phyloP scores from a whole-genome alignment of 2,113 vertebrate genomes.

The Dolichotis patagonum region DNA sequence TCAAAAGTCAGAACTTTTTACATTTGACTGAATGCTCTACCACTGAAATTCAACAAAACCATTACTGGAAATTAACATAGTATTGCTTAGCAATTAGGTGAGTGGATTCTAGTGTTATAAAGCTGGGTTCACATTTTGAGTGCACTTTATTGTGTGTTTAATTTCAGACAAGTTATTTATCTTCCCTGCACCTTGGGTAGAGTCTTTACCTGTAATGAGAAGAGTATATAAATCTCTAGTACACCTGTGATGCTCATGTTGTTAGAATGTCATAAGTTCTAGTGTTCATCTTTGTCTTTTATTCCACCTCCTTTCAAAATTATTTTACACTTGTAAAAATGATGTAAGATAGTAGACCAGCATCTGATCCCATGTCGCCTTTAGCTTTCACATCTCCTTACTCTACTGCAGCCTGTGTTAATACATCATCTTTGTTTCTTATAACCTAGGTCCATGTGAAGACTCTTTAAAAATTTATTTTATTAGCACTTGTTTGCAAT shows the following conservation, averaged over 20 bases:
- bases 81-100: background rate
- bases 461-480: background rate
- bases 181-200: background rate
- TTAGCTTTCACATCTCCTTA: background rate
- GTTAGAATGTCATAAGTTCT: fast-evolving
- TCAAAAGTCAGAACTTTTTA: background rate
- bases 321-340: no score
- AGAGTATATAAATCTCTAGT: background rate
- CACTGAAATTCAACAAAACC: background rate
- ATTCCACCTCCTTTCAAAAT: background rate
- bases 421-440: background rate
- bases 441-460: background rate
- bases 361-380: fast-evolving
- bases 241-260: background rate
- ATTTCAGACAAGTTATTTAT: background rate
- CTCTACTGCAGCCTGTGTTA: no score
- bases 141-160: no score
- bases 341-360: no score
- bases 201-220: no score
- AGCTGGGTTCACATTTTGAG: background rate
- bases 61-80: background rate
- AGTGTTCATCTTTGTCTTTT: background rate
- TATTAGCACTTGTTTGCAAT: background rate
- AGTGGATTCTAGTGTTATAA: background rate
- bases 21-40: background rate